Base-by-base conservation (phyloP, 1,140 invertebrate genomes). In the Brachionus plicatilis region DNA sequence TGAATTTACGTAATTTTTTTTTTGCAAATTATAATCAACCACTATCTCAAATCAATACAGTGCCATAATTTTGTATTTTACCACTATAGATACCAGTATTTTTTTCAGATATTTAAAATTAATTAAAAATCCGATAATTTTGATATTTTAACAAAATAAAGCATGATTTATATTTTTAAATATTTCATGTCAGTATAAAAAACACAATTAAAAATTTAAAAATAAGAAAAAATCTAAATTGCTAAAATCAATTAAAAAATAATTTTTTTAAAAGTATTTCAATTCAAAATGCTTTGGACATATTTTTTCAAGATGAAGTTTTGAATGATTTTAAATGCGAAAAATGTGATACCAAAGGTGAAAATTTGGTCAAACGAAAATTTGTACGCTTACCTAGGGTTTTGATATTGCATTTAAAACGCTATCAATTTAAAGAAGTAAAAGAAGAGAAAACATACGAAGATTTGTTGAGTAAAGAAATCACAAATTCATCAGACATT, bases 371-470 rank as follows among this genome's bases (percentile, higher is more conserved):
- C n/a, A 79, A 83, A 7, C 87, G 88, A 79, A 87, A 87, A 75
- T 87, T 89, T 80, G 85, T 85, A 0, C 85, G 85, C 17, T 75
- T 89, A 60, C 88, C 88, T 47, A 87, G 88, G 66, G 86, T 89
- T 6, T 84, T 89, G 27, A 87, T 89, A 14, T 72, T 89, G n/a
- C 88, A 89, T 84, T 79, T 89, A 12, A 88, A 88, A 85, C 78
- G 88, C 3, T 88, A 89, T 82, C 85, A 85, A 20, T 88, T 87
- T 75, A 86, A 86, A 68, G 84, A 84, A 17, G n/a, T 41, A 37
- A 84, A 82, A 11, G 85, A 76, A 50, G 85, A 14, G 85, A 84
- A 85, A 83, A 60, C 85, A 87, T 8, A 65, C 37, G 14, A 87
- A 87, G 12, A 86, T 86, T 7, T 84, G 66, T 17, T 87, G 82